Conservation (phyloP, 2,113 vertebrate species). For the Rissa tridactyla region DNA sequence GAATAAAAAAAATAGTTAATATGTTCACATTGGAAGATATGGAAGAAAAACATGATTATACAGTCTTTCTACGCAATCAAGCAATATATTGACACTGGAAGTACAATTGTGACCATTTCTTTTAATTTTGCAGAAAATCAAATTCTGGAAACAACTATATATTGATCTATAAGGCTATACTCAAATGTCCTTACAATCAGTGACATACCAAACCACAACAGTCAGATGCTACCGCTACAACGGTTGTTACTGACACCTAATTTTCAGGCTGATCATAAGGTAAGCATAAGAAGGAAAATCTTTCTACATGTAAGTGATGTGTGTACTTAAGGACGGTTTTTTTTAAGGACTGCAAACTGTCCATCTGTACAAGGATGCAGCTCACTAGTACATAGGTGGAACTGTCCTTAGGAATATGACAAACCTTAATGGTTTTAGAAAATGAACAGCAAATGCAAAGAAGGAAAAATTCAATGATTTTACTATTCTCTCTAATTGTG, state of each 20-base stretch:
- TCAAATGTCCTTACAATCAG: background rate
- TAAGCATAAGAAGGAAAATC: background rate
- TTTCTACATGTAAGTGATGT: background rate
- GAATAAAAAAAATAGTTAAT: background rate
- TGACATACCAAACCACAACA: background rate
- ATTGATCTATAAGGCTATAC: background rate
- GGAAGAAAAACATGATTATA: background rate
- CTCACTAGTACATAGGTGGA: background rate
- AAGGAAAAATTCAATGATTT: background rate
- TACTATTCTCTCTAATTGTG: background rate
- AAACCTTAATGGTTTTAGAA: background rate
- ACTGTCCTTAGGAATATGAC: background rate
- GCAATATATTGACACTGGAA: background rate
- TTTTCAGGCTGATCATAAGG: background rate
- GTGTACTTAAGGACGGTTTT: background rate
- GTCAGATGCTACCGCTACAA: background rate
- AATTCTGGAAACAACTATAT: background rate
- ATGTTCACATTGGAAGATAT: background rate
- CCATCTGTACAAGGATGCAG: background rate
- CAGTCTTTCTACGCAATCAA: background rate
- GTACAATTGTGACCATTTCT: background rate
- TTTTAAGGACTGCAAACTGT: background rate
- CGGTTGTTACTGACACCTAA: background rate
- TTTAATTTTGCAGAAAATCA: background rate
- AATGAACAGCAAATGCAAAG: background rate